Evolutionary conservation across 1,140 invertebrate species (phyloP).

Genomic region (Trinorchestia longiramus): DNA sequence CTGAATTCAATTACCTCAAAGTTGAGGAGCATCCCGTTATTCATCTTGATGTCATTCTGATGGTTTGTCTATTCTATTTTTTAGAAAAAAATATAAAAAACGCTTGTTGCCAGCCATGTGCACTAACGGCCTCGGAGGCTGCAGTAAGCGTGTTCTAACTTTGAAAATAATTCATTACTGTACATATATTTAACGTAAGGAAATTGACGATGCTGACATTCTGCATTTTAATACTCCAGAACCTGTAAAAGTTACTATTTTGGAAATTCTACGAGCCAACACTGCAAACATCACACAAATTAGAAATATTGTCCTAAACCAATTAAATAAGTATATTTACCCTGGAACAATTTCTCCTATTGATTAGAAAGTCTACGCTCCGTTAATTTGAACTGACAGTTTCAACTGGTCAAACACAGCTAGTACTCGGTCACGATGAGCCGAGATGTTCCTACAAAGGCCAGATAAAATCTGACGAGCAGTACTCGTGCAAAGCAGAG

Average conservation of each 20-base stretch:
- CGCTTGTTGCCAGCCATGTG: neutral
- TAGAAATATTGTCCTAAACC: neutral
- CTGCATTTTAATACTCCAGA: neutral
- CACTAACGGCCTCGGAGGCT: neutral
- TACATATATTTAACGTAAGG: neutral
- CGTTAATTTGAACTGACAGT: neutral
- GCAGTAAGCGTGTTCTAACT: neutral
- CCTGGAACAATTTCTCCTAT: neutral
- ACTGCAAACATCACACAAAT: neutral
- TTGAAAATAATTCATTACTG: neutral
- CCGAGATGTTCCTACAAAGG: neutral
- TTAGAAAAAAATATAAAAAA: too few relatives aligned
- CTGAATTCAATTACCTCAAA: too few relatives aligned
- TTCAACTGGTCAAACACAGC: neutral
- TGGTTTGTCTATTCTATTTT: too few relatives aligned
- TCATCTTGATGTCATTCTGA: too few relatives aligned
- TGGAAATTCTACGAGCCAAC: neutral
- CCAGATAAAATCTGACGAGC: neutral
- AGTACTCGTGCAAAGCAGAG: neutral
- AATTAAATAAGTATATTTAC: too few relatives aligned
- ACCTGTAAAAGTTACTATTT: neutral
- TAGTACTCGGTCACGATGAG: neutral
- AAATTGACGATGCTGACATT: neutral
- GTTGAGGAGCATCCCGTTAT: too few relatives aligned
- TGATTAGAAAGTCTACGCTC: neutral